Evolutionary conservation across 2,888 invertebrate genomes (phyloP).

Genomic region (Drosophila affinis): DNA sequence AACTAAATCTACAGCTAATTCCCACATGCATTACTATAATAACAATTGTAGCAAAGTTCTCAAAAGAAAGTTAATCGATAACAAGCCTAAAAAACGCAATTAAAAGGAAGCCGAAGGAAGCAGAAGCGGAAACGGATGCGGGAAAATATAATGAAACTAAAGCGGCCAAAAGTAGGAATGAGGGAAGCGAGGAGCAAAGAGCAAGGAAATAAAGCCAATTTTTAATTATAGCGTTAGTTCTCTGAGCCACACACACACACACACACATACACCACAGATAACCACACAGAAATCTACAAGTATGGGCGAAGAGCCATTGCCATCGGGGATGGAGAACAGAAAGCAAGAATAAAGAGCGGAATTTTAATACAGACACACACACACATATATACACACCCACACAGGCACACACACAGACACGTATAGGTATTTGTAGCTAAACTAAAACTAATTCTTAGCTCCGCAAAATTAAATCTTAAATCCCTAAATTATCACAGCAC

Average conservation of each 20-base stretch:
- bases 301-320: conserved; percentile 9
- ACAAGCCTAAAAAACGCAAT: conserved; percentile 21
- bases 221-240: conserved; percentile 51
- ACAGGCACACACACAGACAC: conserved; percentile 36
- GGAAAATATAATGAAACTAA: conserved; percentile 58
- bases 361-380: conserved; percentile 24
- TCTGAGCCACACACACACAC: conserved; percentile 24
- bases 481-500: conserved; percentile 32
- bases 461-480: conserved; percentile 43
- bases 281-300: conserved; percentile 5
- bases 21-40: conserved; percentile 36
- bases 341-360: conserved; percentile 35
- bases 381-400: background rate
- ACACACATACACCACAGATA: conserved; percentile 11
- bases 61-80: conserved; percentile 46
- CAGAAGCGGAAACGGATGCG: conserved; percentile 31
- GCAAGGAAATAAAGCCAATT: conserved; percentile 56
- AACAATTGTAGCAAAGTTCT: conserved; percentile 65
- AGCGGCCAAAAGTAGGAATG: conserved; percentile 63
- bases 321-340: background rate
- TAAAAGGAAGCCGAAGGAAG: conserved; percentile 13
- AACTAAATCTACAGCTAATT: conserved; percentile 38
- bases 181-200: conserved; percentile 23
- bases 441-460: conserved; percentile 29
- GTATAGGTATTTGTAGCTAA: conserved; percentile 29